phyloP scores from a whole-genome alignment of 1,140 invertebrate genomes.

The Aphaenogaster floridana region DNA sequence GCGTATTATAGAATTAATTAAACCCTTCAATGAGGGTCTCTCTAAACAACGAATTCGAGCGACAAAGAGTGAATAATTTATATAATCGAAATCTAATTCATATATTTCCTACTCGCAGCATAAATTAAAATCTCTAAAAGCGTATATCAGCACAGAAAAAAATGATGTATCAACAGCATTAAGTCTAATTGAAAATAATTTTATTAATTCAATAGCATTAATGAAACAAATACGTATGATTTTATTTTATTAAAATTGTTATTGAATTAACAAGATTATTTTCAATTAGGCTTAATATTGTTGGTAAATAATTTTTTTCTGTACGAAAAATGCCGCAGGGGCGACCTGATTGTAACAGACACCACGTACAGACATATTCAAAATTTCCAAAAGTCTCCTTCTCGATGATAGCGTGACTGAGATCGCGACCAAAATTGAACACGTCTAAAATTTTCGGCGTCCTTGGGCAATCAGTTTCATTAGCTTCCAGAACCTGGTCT shows the following conservation, averaged over 20 bases:
- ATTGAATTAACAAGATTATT: too few relatives aligned
- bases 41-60: background rate
- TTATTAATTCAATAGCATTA: too few relatives aligned
- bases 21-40: background rate
- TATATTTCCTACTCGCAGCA: background rate
- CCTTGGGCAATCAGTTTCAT: background rate
- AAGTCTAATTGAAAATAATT: too few relatives aligned
- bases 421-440: background rate
- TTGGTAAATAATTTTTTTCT: too few relatives aligned
- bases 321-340: background rate
- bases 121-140: background rate
- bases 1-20: conserved; percentile 3
- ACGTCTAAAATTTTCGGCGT: background rate
- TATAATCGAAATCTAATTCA: background rate
- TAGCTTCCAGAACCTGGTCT: background rate
- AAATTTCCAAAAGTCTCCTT: conserved; percentile 16
- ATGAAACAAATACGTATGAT: too few relatives aligned
- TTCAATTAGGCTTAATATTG: too few relatives aligned
- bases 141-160: background rate
- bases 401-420: background rate
- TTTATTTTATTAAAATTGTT: too few relatives aligned
- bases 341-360: background rate
- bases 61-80: conserved; percentile 5
- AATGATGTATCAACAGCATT: too few relatives aligned
- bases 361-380: too few relatives aligned